Conservation (phyloP, 2,113 vertebrate species). For the Tachysurus vachellii region DNA sequence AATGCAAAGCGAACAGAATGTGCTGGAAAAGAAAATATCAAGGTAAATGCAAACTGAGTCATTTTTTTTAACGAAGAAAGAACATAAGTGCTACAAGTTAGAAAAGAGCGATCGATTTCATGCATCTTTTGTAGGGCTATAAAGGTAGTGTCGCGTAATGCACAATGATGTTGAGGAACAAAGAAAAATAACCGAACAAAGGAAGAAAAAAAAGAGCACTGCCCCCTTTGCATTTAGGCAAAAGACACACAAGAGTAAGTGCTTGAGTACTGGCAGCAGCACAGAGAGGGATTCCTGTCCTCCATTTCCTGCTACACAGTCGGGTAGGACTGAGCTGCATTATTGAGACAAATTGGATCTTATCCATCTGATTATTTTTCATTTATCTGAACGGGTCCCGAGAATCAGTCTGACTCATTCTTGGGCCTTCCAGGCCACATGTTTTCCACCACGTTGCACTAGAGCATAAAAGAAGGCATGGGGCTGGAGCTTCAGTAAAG, state of each 20-base stretch:
- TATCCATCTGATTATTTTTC: constrained; percentile 48
- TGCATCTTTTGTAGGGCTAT: constrained; percentile 88
- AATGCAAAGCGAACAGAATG: constrained; percentile 74
- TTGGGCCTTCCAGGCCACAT: constrained; percentile 69
- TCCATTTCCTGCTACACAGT: constrained; percentile 55
- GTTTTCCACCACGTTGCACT: constrained; percentile 77
- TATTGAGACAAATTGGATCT: constrained; percentile 64
- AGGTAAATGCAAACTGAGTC: constrained; percentile 73
- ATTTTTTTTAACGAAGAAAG: constrained; percentile 64
- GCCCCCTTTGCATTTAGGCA: constrained; percentile 71
- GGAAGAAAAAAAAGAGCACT: constrained; percentile 58
- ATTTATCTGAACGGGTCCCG: constrained; percentile 61
- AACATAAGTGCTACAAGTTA: constrained; percentile 70
- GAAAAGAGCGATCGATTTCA: constrained; percentile 69
- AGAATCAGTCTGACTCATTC: constrained; percentile 75
- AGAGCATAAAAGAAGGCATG: constrained; percentile 71
- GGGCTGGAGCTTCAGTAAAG: constrained; percentile 52
- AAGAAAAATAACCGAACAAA: constrained; percentile 23
- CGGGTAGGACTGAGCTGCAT: constrained; percentile 55
- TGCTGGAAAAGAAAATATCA: constrained; percentile 73
- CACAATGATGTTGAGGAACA: constrained; percentile 66
- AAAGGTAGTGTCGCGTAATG: constrained; percentile 73
- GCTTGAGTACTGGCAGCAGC: constrained; percentile 66
- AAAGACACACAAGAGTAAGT: constrained; percentile 62
- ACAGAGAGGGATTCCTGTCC: constrained; percentile 52